Evolutionary conservation across 2,888 invertebrate species (phyloP).

Genomic region (Microctonus brassicae): DNA sequence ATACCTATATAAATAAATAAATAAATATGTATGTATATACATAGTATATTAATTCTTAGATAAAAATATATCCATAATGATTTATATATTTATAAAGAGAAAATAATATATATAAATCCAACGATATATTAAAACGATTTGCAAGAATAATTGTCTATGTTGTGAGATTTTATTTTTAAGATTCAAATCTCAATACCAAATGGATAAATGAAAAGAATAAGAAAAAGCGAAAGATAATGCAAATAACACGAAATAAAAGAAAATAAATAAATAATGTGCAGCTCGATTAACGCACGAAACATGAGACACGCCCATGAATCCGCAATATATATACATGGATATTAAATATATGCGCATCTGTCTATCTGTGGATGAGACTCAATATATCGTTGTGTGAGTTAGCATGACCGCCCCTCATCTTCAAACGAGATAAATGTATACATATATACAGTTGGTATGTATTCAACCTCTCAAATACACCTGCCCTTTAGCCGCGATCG

Average conservation of each 20-base stretch:
- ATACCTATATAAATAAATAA: constrained; percentile 22
- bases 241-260: background rate
- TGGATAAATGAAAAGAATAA: constrained; percentile 2
- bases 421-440: constrained; percentile 37
- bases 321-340: constrained; percentile 21
- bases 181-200: constrained; percentile 43
- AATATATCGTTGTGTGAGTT: constrained; percentile 1
- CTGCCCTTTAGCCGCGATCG: constrained; percentile 31
- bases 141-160: constrained; percentile 44
- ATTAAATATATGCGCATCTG: constrained; percentile 29
- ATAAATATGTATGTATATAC: no score
- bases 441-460: background rate
- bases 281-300: constrained; percentile 42
- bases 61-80: no score
- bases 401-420: constrained; percentile 34
- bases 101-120: constrained; percentile 17
- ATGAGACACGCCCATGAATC: constrained; percentile 43
- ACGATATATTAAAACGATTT: constrained; percentile 31
- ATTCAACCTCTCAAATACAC: constrained; percentile 29
- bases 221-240: background rate
- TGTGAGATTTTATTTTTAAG: constrained; percentile 43
- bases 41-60: background rate
- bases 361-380: constrained; percentile 23
- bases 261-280: constrained; percentile 7
- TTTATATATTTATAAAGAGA: background rate